Evolutionary conservation across 2,113 vertebrate species (phyloP), one percentile per base, ranked within the genome.

Genomic region (Ranitomeya imitator): DNA sequence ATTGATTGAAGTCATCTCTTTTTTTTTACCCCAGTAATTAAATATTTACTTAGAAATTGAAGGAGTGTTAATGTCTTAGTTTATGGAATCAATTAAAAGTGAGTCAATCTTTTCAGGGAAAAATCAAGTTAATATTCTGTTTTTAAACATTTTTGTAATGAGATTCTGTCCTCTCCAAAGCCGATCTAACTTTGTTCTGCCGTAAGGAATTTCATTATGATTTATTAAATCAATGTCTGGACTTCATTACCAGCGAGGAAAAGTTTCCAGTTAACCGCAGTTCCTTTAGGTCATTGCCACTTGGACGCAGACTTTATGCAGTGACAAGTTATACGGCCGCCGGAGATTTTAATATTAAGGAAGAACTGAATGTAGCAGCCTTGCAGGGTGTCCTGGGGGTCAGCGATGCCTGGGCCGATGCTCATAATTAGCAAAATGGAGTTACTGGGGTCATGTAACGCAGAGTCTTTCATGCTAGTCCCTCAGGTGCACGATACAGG

Each of bases 31-130:
- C 18, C 73, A 37, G 26, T 45, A 18, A 76, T 76, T 52, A 76
- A 76, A 76, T 76, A 76, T 76, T 76, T 45, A 52, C 37, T 76
- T 76, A 21, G 73, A 51, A 51, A 19, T 76, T 52, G 73, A 76
- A 87, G 26, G 0, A 67, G n/a, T 80, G 57, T 85, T 15, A 76
- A 1, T 16, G 0, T 78, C 1, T 54, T n/a, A 21, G 57, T 18
- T 81, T 81, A 81, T 61, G 57, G 57, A 81, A 61, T 81, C 23
- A 60, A 81, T 81, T 81, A 61, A n/a, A 65, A 65, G 59, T 45
- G 80, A 67, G 60, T 67, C 31, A 83, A n/a, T 51, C 31, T 37
- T 83, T 51, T 83, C 18, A 21, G 45, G 60, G 37, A 60, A 6
- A 63, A 52, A 83, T 83, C 10, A 6, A n/a, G 60, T 65, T 83